Percentiles rank a stretch among this genome's conserved stretches.
Evolutionary conservation across 2,888 invertebrate species (phyloP).

Genomic region (Adineta ricciae): DNA sequence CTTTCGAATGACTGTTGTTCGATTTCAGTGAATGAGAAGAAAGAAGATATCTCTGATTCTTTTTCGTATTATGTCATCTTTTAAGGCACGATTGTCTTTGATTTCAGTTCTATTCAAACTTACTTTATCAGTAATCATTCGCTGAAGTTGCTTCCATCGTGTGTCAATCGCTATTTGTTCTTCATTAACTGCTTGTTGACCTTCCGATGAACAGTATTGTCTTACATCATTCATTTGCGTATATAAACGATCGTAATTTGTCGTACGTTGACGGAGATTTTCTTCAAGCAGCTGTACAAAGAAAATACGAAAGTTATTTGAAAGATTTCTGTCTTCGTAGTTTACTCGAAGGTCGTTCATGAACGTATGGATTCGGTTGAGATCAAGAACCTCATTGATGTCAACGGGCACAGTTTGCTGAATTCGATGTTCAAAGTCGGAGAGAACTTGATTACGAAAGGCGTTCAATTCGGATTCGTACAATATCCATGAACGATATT

Average conservation of each 20-base stretch:
- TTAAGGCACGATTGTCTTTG: not conserved
- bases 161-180: not conserved
- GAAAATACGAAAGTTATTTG: not conserved
- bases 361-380: not conserved
- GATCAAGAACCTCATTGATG: not conserved
- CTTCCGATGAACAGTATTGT: not conserved
- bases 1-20: not conserved
- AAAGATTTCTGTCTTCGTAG: not conserved
- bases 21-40: not conserved
- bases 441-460: not conserved
- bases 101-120: not conserved
- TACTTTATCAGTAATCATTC: not conserved
- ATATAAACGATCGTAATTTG: not conserved
- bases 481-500: not conserved
- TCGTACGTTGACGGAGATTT: not conserved
- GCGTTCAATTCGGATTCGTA: not conserved
- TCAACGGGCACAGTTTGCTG: not conserved
- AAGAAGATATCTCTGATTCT: not conserved
- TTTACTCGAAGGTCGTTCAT: not conserved
- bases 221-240: not conserved
- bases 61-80: not conserved
- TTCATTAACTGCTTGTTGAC: not conserved
- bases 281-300: not conserved
- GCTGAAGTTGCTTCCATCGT: constrained; percentile 1
- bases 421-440: not conserved